phyloP scores from a whole-genome alignment of 2,113 vertebrate genomes.

The Epinephelus cyanopodus region DNA sequence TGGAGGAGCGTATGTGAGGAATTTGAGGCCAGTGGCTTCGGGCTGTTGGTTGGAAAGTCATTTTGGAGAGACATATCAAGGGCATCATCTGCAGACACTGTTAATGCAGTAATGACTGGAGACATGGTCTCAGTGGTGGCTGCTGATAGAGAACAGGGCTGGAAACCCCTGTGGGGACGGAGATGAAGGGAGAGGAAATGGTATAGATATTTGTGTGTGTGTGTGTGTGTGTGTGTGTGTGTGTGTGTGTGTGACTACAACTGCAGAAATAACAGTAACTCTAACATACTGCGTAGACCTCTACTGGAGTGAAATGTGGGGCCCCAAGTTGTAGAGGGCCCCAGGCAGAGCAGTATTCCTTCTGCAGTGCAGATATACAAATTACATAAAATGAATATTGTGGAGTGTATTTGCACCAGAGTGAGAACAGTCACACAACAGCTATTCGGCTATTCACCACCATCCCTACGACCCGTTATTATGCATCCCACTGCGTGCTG shows the following conservation, averaged over 20 bases:
- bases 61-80: background rate
- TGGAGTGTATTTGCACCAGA: no score
- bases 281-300: background rate
- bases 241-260: background rate
- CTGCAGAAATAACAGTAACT: background rate
- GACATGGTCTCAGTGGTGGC: background rate
- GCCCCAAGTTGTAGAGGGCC: background rate
- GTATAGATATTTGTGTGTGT: slow-evolving; percentile 25
- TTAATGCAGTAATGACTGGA: slow-evolving; percentile 19
- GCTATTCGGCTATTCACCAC: no score
- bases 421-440: no score
- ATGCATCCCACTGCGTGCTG: no score
- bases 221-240: slow-evolving; percentile 4
- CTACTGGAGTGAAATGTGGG: background rate
- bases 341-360: background rate
- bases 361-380: background rate
- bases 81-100: slow-evolving; percentile 16
- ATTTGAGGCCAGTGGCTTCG: slow-evolving; percentile 16
- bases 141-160: slow-evolving; percentile 35
- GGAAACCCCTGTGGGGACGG: slow-evolving; percentile 12
- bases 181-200: slow-evolving; percentile 30
- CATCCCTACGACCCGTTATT: no score
- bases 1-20: slow-evolving; percentile 34
- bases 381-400: no score
- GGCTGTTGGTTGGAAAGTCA: slow-evolving; percentile 17